Evolutionary conservation across 2,888 invertebrate species (phyloP).

Genomic region (Nephrotoma flavescens): DNA sequence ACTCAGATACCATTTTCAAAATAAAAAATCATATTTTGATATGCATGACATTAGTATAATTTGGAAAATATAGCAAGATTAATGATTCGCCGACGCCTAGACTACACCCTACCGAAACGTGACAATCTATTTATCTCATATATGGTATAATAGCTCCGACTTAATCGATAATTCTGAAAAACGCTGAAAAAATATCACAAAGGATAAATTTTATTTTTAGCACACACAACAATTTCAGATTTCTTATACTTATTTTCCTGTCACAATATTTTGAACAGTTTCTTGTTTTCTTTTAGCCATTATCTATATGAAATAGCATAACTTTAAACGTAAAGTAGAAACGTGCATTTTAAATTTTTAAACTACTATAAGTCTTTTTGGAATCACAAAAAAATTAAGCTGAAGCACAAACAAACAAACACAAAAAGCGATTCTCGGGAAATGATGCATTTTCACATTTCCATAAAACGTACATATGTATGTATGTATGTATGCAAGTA

Average conservation of each 20-base stretch:
- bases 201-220: background rate
- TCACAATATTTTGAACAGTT: background rate
- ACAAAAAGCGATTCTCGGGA: background rate
- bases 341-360: background rate
- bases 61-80: background rate
- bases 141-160: background rate
- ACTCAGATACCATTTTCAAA: background rate
- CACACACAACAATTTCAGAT: background rate
- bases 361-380: background rate
- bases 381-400: background rate
- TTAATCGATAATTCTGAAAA: background rate
- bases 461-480: background rate
- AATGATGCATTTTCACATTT: background rate
- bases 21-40: background rate
- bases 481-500: background rate
- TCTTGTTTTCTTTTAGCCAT: background rate
- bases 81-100: background rate
- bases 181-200: background rate
- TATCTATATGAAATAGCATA: background rate
- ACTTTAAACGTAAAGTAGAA: background rate
- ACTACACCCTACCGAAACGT: background rate
- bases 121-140: background rate
- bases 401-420: background rate
- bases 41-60: background rate
- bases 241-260: background rate